Conservation (phyloP, 2,888 invertebrate species). For the Calameuta filiformis region DNA sequence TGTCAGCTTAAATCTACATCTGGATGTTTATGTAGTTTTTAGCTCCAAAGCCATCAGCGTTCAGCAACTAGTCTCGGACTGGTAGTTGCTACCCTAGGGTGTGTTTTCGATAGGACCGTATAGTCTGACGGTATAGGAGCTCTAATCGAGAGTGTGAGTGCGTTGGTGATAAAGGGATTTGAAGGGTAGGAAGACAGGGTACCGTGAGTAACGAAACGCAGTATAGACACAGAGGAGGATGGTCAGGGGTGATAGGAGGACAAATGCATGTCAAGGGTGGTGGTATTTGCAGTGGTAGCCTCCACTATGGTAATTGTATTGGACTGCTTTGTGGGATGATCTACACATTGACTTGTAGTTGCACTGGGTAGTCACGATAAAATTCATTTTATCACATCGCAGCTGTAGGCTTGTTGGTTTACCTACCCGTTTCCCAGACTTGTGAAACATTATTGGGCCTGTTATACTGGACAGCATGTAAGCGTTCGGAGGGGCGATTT, state of each 20-base stretch:
- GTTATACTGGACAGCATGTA: background rate
- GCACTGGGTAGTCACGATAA: background rate
- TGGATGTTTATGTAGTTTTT: constrained; percentile 2
- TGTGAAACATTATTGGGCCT: background rate
- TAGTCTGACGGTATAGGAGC: background rate
- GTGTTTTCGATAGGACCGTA: background rate
- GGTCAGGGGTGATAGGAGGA: background rate
- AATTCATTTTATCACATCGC: background rate
- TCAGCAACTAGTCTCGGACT: background rate
- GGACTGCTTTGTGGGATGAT: constrained; percentile 1
- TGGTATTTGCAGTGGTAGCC: background rate
- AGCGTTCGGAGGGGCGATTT: background rate
- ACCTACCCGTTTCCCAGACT: background rate
- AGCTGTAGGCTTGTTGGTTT: background rate
- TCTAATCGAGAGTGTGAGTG: background rate
- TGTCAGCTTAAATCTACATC: constrained; percentile 8
- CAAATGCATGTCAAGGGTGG: background rate
- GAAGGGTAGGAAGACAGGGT: background rate
- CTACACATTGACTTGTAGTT: background rate
- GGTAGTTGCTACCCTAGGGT: background rate
- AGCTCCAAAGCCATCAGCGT: background rate
- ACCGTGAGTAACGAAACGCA: background rate
- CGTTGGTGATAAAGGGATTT: constrained; percentile 2
- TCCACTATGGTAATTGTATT: background rate
- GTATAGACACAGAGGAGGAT: background rate